phyloP scores from a whole-genome alignment of 2,113 vertebrate genomes.

The Psittacula cyanocephala region DNA sequence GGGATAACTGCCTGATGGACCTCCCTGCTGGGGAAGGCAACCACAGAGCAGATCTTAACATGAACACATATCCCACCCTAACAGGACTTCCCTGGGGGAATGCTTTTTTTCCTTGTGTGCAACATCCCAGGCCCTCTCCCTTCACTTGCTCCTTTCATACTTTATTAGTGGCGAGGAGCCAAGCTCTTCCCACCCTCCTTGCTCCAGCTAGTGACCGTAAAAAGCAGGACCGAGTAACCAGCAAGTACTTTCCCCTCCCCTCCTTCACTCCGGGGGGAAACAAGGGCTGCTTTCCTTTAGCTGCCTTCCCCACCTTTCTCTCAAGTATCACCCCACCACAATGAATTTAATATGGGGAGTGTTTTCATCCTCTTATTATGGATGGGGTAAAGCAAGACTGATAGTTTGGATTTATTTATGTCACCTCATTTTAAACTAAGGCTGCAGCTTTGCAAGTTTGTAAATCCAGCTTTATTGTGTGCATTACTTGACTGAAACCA shows the following conservation, averaged over 20 bases:
- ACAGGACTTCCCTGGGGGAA: neutral
- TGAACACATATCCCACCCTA: neutral
- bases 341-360: neutral
- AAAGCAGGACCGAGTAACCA: neutral
- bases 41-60: neutral
- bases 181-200: accelerated
- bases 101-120: accelerated
- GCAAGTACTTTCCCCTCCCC: neutral
- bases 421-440: neutral
- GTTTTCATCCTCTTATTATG: neutral
- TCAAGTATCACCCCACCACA: accelerated
- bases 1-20: neutral
- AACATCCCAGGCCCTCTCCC: neutral
- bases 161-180: accelerated
- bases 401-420: neutral
- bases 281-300: neutral
- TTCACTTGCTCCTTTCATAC: neutral
- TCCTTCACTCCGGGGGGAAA: neutral
- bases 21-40: neutral
- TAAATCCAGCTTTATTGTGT: accelerated
- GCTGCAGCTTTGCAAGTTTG: neutral
- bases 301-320: neutral
- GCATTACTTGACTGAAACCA: neutral
- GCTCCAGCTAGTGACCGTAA: accelerated
- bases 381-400: neutral